These are phyloP conservation scores for Anoplius nigerrimus DNA, from an alignment of 2,888 invertebrate genomes.

Conservation along the genomic window DNA sequence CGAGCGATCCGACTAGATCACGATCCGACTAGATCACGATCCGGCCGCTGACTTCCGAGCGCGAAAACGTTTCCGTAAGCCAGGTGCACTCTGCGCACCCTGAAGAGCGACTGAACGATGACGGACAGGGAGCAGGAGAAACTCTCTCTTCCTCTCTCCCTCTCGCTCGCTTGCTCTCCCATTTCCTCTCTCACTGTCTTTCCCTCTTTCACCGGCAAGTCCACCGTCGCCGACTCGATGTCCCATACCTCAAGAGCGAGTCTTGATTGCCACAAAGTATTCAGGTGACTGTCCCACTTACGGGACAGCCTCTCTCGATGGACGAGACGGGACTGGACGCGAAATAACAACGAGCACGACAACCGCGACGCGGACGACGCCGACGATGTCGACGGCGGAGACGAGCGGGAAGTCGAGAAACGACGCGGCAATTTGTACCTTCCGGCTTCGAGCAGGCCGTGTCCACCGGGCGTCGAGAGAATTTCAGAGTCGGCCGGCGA, in stretches of 20 bases:
- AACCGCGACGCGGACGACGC: neutral
- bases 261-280: conserved; percentile 69
- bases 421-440: conserved; percentile 54
- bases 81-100: conserved; percentile 53
- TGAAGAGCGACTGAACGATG: conserved; percentile 61
- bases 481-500: conserved; percentile 5
- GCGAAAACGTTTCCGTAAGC: conserved; percentile 32
- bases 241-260: conserved; percentile 52
- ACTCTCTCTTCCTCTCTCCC: conserved; percentile 33
- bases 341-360: conserved; percentile 38
- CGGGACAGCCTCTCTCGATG: conserved; percentile 51
- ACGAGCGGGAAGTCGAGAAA: conserved; percentile 23
- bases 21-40: conserved; percentile 37
- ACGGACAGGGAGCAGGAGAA: conserved; percentile 49
- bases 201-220: conserved; percentile 13
- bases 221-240: conserved; percentile 37
- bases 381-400: conserved; percentile 14
- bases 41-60: no score
- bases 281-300: conserved; percentile 72
- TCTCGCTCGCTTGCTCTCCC: conserved; percentile 5
- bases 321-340: conserved; percentile 40
- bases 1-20: conserved; percentile 35
- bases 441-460: conserved; percentile 30
- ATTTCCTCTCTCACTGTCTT: conserved; percentile 19
- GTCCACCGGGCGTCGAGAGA: neutral